phyloP scores from a whole-genome alignment of 2,888 invertebrate genomes.

The Lamellibrachia satsuma region DNA sequence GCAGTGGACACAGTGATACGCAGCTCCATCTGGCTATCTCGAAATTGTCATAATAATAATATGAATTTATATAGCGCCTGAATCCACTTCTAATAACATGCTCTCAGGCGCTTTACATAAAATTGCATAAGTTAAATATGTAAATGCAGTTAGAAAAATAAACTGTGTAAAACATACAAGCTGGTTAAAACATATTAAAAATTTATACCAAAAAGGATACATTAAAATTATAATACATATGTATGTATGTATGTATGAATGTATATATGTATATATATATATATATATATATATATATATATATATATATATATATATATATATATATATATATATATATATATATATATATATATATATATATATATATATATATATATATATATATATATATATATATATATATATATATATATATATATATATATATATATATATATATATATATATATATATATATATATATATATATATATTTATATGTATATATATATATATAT shows the following conservation, averaged over 20 bases:
- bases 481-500: too few relatives aligned
- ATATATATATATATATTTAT: too few relatives aligned
- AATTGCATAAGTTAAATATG: too few relatives aligned
- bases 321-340: background rate
- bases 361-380: background rate
- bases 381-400: background rate
- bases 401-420: background rate
- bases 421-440: background rate
- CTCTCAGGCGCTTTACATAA: too few relatives aligned
- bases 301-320: background rate
- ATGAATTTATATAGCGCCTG: too few relatives aligned
- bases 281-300: background rate
- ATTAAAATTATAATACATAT: background rate
- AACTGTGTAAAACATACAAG: background rate
- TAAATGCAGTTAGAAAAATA: too few relatives aligned
- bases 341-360: background rate
- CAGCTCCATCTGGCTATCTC: too few relatives aligned
- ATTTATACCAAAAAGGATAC: background rate
- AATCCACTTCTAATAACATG: too few relatives aligned
- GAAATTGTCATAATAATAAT: too few relatives aligned
- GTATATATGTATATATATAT: background rate
- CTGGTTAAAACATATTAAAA: background rate
- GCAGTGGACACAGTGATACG: background rate
- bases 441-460: background rate
- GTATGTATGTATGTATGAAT: background rate